A percentile compares a stretch with the other conserved stretches of the same genome.
phyloP scores from a whole-genome alignment of 2,113 vertebrate genomes.

The Podarcis cretensis region DNA sequence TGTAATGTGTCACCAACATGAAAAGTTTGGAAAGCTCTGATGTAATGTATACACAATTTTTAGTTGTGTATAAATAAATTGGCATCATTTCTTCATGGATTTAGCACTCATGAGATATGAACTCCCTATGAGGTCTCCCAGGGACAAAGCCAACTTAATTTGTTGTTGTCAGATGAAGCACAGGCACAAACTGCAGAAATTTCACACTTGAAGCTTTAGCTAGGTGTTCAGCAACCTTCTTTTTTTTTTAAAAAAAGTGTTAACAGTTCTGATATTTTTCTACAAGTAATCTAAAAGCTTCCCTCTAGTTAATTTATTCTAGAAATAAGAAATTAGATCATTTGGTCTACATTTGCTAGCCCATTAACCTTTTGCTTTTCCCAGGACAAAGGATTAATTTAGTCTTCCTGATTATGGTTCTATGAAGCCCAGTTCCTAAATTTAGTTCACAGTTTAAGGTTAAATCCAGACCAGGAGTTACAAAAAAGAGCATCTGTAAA shows the following conservation, averaged over 20 bases:
- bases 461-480: slow-evolving; percentile 18
- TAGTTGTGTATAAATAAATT: slow-evolving; percentile 25
- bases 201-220: slow-evolving; percentile 10
- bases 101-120: neutral
- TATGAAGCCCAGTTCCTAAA: slow-evolving; percentile 41
- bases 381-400: slow-evolving; percentile 67
- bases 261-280: slow-evolving; percentile 13
- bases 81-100: neutral
- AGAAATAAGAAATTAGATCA: slow-evolving; percentile 23
- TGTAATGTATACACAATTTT: neutral
- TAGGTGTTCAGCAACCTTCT: slow-evolving; percentile 3
- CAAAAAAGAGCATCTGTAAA: neutral
- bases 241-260: neutral
- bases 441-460: slow-evolving; percentile 61
- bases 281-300: slow-evolving; percentile 17
- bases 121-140: neutral
- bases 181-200: slow-evolving; percentile 20
- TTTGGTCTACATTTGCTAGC: slow-evolving; percentile 50
- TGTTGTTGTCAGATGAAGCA: neutral
- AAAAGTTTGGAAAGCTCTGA: neutral
- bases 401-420: slow-evolving; percentile 59
- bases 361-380: slow-evolving; percentile 51
- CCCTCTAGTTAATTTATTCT: slow-evolving; percentile 28
- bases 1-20: no score
- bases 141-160: neutral